A percentile compares a stretch with the other conserved stretches of the same genome.
Conservation (phyloP, 2,113 vertebrate genomes). For the Larimichthys polyactis region DNA sequence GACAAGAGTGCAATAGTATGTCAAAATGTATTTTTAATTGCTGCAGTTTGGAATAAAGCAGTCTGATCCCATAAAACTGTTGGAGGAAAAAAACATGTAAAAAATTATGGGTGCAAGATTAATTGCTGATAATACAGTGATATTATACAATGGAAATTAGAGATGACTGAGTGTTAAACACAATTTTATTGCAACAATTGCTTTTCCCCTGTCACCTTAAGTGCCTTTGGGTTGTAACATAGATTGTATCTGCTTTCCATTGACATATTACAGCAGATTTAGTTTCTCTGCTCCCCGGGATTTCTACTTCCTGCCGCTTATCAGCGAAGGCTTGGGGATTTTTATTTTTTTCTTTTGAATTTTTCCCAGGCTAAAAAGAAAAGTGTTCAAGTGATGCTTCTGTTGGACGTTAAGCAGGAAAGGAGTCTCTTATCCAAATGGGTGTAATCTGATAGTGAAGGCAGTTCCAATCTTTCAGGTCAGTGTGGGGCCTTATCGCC, state of each 20-base stretch:
- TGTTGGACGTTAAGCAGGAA: constrained; percentile 56
- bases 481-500: constrained; percentile 67
- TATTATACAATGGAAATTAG: constrained; percentile 64
- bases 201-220: constrained; percentile 60
- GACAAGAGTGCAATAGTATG: constrained; percentile 44
- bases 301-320: constrained; percentile 55
- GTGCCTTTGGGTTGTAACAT: constrained; percentile 52
- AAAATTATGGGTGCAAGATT: constrained; percentile 51
- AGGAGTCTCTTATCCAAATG: constrained; percentile 61
- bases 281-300: constrained; percentile 33
- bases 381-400: constrained; percentile 45
- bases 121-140: constrained; percentile 61
- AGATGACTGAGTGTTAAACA: constrained; percentile 63
- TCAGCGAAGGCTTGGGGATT: constrained; percentile 45
- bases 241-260: constrained; percentile 63
- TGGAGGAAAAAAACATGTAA: constrained; percentile 28
- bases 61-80: constrained; percentile 54
- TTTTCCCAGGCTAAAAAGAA: constrained; percentile 16
- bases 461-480: constrained; percentile 65
- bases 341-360: constrained; percentile 4
- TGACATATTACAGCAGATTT: constrained; percentile 57
- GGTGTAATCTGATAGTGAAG: constrained; percentile 69
- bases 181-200: constrained; percentile 68
- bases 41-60: constrained; percentile 54
- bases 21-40: constrained; percentile 72